phyloP scores from a whole-genome alignment of 2,888 invertebrate species.

The Eugnorisma glareosa region DNA sequence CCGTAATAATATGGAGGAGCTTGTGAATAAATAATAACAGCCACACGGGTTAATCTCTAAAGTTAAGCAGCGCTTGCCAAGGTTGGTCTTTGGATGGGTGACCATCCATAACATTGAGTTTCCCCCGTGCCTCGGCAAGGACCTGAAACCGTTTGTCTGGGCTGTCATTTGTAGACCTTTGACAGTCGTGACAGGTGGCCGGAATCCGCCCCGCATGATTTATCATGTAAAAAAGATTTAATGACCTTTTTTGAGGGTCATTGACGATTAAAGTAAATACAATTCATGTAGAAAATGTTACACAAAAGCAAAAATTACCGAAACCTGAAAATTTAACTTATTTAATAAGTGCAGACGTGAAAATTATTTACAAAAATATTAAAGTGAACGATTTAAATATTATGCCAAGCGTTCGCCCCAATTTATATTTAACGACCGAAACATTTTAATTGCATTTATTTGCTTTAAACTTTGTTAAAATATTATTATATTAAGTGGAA shows the following conservation, averaged over 20 bases:
- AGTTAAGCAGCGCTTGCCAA: not conserved
- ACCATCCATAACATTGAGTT: not conserved
- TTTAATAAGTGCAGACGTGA: not conserved
- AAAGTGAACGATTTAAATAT: constrained; percentile 26
- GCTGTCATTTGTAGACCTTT: not conserved
- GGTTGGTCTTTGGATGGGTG: not conserved
- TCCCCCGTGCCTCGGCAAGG: not conserved
- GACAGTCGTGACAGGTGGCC: not conserved
- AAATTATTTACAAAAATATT: not conserved
- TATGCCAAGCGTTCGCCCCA: constrained; percentile 10
- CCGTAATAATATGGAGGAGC: not conserved
- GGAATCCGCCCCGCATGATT: not conserved
- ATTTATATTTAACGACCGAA: constrained; percentile 30
- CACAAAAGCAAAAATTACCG: not conserved
- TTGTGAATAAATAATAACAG: not conserved
- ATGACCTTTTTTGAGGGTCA: not conserved
- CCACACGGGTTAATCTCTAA: not conserved
- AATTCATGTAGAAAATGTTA: not conserved
- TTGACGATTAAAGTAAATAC: not conserved
- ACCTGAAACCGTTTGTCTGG: not conserved
- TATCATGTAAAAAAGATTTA: not conserved
- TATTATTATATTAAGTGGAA: constrained; percentile 30
- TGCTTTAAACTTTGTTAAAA: constrained; percentile 46
- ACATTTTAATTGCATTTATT: constrained; percentile 57
- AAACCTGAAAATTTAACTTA: not conserved